These are phyloP conservation scores for Albula goreensis DNA, from an alignment of 2,113 vertebrate species.

Conservation along the genomic window DNA sequence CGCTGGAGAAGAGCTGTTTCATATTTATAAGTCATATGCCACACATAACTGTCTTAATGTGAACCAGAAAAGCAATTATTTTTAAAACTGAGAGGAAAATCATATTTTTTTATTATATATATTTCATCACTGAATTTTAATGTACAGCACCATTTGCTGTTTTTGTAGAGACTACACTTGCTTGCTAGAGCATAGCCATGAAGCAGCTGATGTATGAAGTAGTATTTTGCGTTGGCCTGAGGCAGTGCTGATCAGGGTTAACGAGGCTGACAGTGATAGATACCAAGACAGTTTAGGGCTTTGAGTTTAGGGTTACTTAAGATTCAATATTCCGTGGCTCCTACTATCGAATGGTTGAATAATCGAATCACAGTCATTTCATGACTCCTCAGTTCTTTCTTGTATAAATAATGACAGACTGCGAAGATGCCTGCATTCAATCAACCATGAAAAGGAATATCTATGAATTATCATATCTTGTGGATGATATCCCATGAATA, in stretches of 20 bases:
- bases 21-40: background rate
- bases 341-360: background rate
- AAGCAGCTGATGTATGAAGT: background rate
- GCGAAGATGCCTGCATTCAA: background rate
- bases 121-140: background rate
- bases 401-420: background rate
- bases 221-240: background rate
- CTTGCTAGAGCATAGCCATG: background rate
- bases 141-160: background rate
- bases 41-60: conserved; percentile 22
- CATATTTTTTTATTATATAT: background rate
- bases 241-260: background rate
- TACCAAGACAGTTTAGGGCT: background rate
- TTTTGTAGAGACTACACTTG: background rate
- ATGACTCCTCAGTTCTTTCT: background rate
- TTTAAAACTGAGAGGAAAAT: background rate
- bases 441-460: background rate
- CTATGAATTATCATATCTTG: background rate
- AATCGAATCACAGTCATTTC: background rate
- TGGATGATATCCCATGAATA: background rate
- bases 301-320: background rate
- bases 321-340: background rate
- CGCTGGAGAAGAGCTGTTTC: conserved; percentile 1
- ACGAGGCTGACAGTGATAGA: background rate
- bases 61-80: background rate